Conservation (phyloP, 2,797 vertebrate species). For the Arrhamphus sclerolepis region DNA sequence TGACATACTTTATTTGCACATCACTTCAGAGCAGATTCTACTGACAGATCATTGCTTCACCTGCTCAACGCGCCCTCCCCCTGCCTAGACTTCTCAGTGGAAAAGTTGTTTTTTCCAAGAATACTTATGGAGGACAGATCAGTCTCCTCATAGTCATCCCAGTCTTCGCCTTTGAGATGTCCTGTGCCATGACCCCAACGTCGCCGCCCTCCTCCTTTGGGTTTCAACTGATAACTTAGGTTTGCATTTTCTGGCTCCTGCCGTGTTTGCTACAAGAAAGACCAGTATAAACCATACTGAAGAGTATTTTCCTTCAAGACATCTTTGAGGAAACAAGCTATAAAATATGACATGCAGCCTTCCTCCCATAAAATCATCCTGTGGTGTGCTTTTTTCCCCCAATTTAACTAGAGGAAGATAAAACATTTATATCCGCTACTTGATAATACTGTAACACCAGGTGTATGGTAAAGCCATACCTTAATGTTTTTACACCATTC, state of each 20-base stretch:
- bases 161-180: constrained; percentile 85
- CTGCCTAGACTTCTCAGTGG: constrained; percentile 81
- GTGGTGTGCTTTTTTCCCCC: too few relatives aligned
- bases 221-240: constrained; percentile 76
- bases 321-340: too few relatives aligned
- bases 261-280: constrained; percentile 52
- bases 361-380: too few relatives aligned
- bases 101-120: constrained; percentile 76
- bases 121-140: constrained; percentile 77
- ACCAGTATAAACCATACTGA: constrained; percentile 2
- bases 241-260: constrained; percentile 81
- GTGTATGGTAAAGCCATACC: too few relatives aligned
- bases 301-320: too few relatives aligned
- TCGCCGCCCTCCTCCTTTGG: constrained; percentile 84
- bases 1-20: too few relatives aligned
- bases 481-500: background rate
- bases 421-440: too few relatives aligned
- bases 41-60: constrained; percentile 61
- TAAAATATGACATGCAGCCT: too few relatives aligned
- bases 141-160: constrained; percentile 87
- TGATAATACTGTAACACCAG: too few relatives aligned
- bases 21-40: background rate
- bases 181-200: constrained; percentile 88
- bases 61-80: constrained; percentile 82
- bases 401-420: too few relatives aligned